Base-by-base conservation (phyloP, 2,888 invertebrate species). In the Empis stercorea region DNA sequence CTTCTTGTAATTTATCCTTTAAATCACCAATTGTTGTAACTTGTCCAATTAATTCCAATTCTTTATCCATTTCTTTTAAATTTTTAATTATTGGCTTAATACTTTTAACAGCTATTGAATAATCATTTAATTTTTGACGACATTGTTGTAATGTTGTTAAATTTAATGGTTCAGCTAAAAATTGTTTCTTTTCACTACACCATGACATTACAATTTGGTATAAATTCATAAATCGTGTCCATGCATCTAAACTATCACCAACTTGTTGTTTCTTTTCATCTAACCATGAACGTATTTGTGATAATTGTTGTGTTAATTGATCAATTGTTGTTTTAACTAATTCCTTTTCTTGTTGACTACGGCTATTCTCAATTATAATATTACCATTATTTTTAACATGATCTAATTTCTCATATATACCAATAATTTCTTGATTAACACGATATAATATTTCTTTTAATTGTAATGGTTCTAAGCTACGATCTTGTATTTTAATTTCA, bases 11-110 rank as follows among this genome's bases (percentile, higher is more conserved):
- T 65, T 88, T 86, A 48, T 84, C 81, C 49, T 87, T 86, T 55
- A 94, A 75, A 64, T 89, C 85, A 45, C 87, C 89, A 37, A 87
- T 84, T 64, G 80, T 86, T 30, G 91, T 88, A 4, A 86, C 81
- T 60, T 84, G 82, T 56, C 82, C 80, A 54, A 93, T 88, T 49
- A 80, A 76, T 61, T 89, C 89, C 62, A 93, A 73, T 70, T 92
- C 91, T 65, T 86, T 88, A 44, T 84, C 81, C 92, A 93, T 93
- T 65, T 93, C 92, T 59, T 85, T 84, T 62, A 92, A 73, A 66
- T 88, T 85, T 70, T 89, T 89, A 55, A 83, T 81, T 63, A 86
- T 85, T 61, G 82, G 80, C 70, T 89, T 92, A 71, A 88, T 86
- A 70, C 85, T 86, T 72, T 91, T 91, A 55, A 87, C 84, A 63